A percentile compares a stretch with the other conserved stretches of the same genome.
Evolutionary conservation across 1,140 invertebrate species (phyloP).

Genomic region (Atta colombica): DNA sequence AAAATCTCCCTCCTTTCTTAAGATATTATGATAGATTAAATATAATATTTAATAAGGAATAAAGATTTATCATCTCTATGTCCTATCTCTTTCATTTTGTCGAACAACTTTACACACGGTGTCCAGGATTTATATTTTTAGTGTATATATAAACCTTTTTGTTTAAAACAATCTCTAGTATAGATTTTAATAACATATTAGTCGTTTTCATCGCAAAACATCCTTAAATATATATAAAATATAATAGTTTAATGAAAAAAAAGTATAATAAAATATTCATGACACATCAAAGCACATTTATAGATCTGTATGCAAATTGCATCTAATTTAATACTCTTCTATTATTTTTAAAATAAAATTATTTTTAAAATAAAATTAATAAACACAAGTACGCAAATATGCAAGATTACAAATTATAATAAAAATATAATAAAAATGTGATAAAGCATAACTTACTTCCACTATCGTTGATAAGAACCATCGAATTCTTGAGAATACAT

Average conservation of each 20-base stretch:
- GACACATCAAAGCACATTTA: background rate
- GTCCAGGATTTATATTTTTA: too few species aligned
- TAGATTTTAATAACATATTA: too few species aligned
- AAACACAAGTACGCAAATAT: background rate
- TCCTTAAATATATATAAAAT: background rate
- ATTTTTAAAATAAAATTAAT: background rate
- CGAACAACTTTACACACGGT: too few species aligned
- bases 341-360: background rate
- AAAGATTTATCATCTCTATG: too few species aligned
- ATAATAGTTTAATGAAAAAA: background rate
- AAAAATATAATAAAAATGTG: background rate
- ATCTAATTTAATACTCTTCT: background rate
- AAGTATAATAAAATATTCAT: background rate
- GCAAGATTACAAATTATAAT: background rate
- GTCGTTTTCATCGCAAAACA: too few species aligned
- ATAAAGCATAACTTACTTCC: conserved; percentile 54
- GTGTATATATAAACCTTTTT: too few species aligned
- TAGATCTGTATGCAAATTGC: background rate
- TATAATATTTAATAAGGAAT: too few species aligned
- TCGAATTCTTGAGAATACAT: conserved; percentile 48
- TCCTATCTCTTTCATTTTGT: too few species aligned
- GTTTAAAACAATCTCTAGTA: too few species aligned
- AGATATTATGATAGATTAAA: too few species aligned
- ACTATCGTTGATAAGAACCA: conserved; percentile 54
- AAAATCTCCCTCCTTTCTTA: too few species aligned